phyloP scores from a whole-genome alignment of 2,888 invertebrate species.

The Euplexia lucipara region DNA sequence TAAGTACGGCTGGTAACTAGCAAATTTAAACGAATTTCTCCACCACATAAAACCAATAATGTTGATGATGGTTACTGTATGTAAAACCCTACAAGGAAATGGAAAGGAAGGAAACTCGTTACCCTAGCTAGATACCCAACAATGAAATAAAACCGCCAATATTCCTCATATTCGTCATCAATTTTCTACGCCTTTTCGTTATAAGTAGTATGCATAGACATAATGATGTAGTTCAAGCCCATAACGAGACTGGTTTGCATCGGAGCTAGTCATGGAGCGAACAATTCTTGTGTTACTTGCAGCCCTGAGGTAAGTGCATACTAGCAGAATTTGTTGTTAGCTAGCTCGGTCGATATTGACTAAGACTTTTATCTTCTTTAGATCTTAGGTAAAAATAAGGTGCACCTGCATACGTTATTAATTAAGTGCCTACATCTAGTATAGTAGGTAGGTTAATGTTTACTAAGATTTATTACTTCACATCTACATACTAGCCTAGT shows the following conservation, averaged over 20 bases:
- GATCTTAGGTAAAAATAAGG: no score
- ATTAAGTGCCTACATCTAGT: no score
- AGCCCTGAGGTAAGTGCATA: conserved; percentile 49
- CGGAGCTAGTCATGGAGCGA: conserved; percentile 52
- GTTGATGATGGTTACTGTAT: background rate
- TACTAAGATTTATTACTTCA: no score
- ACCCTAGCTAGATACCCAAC: background rate
- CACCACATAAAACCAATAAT: no score
- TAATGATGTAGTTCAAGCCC: conserved; percentile 24
- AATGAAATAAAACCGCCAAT: conserved; percentile 13
- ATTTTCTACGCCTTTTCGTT: conserved; percentile 43
- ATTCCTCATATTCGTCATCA: conserved; percentile 53
- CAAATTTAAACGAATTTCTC: background rate
- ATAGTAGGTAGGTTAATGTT: no score
- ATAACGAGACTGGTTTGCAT: conserved; percentile 45
- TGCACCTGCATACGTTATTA: no score
- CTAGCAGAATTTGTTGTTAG: conserved; percentile 3
- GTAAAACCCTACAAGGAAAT: conserved; percentile 8
- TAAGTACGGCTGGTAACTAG: no score
- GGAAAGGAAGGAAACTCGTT: background rate
- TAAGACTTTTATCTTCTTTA: no score
- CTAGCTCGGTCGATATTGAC: no score
- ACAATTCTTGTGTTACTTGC: conserved; percentile 24
- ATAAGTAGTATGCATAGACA: conserved; percentile 43
- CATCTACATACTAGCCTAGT: no score